phyloP scores from a whole-genome alignment of 2,888 invertebrate genomes.

The Teleiodes luculella region DNA sequence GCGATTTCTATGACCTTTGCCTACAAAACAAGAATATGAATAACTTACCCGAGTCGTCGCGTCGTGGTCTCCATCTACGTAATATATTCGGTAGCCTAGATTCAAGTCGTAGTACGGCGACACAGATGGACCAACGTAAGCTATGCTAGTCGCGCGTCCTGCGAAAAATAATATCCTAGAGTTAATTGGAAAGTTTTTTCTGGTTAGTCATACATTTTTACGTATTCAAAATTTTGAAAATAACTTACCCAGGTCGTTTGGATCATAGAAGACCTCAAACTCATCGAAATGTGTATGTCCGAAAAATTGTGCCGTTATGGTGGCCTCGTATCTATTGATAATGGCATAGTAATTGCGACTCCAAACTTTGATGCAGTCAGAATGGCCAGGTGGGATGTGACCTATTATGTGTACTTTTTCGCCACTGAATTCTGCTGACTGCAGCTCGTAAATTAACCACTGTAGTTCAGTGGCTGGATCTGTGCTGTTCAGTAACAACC shows the following conservation, averaged over 20 bases:
- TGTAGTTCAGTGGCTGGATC: slow-evolving; percentile 97
- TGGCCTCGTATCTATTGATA: slow-evolving; percentile 91
- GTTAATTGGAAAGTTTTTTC: slow-evolving; percentile 4
- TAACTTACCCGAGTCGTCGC: slow-evolving; percentile 85
- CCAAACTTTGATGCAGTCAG: slow-evolving; percentile 96
- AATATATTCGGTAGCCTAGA: slow-evolving; percentile 97
- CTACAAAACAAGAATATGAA: neutral
- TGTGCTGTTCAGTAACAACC: slow-evolving; percentile 94
- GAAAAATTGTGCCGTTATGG: slow-evolving; percentile 94
- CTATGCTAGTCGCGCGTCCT: slow-evolving; percentile 90
- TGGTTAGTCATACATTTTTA: neutral
- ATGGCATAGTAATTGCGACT: slow-evolving; percentile 95
- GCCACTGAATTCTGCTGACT: slow-evolving; percentile 94
- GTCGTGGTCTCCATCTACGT: slow-evolving; percentile 94
- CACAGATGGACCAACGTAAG: slow-evolving; percentile 96
- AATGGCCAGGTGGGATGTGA: slow-evolving; percentile 96
- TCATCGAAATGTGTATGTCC: slow-evolving; percentile 97
- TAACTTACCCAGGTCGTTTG: slow-evolving; percentile 83
- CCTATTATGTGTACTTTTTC: slow-evolving; percentile 99
- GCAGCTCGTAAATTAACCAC: slow-evolving; percentile 96
- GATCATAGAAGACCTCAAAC: slow-evolving; percentile 95
- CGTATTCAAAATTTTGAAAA: slow-evolving; percentile 7
- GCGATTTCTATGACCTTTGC: neutral
- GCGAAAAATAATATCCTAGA: slow-evolving; percentile 28
- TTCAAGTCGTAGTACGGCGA: slow-evolving; percentile 95